Evolutionary conservation across 2,888 invertebrate genomes (phyloP).

Genomic region (Hoplodrina ambigua): DNA sequence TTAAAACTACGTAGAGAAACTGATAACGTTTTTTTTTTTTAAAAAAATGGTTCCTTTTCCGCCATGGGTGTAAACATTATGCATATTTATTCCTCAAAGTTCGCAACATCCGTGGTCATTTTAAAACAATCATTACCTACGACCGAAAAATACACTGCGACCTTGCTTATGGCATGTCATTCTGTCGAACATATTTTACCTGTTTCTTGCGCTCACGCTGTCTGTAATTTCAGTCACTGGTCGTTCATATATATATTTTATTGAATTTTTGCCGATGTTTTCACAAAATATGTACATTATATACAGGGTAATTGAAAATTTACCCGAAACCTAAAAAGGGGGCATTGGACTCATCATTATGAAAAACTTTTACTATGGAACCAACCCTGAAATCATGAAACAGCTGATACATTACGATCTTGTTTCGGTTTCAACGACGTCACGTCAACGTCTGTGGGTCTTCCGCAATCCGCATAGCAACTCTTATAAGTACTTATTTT

Average conservation of each 20-base stretch:
- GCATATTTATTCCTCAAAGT: constrained; percentile 4
- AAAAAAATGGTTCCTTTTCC: constrained; percentile 36
- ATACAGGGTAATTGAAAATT: too few relatives aligned
- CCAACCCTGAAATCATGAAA: too few relatives aligned
- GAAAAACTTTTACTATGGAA: too few relatives aligned
- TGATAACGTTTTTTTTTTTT: background rate
- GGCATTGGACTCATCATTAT: too few relatives aligned
- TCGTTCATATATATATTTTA: too few relatives aligned
- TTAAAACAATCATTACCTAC: constrained; percentile 21
- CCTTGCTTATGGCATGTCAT: constrained; percentile 49
- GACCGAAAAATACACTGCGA: constrained; percentile 29
- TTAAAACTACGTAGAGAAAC: background rate
- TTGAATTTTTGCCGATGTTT: too few relatives aligned
- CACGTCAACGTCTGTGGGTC: background rate
- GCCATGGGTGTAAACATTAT: constrained; percentile 30
- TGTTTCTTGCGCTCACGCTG: constrained; percentile 14
- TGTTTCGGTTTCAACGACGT: background rate
- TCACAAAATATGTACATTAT: too few relatives aligned
- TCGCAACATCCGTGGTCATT: background rate
- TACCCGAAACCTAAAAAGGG: too few relatives aligned
- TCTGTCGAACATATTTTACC: constrained; percentile 56
- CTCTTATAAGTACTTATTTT: constrained; percentile 4
- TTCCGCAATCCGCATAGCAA: constrained; percentile 30
- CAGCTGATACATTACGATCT: too few relatives aligned
- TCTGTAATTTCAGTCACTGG: constrained; percentile 20